phyloP scores from a whole-genome alignment of 1,140 invertebrate species.

The Phocides pigmalion region DNA sequence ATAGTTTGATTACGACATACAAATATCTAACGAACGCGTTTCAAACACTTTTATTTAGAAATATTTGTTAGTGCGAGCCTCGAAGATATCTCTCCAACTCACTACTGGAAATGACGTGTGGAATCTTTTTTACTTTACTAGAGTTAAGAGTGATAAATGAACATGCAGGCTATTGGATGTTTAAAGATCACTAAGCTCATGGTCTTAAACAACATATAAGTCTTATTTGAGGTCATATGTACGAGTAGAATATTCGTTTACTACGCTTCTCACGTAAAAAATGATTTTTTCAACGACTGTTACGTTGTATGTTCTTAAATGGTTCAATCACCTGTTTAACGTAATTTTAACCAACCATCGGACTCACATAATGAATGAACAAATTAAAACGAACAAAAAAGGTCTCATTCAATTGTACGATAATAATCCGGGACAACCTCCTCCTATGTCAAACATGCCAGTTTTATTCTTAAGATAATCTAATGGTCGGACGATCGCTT shows the following conservation, averaged over 20 bases:
- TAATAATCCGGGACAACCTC: conserved; percentile 1
- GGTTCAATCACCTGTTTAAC: not conserved
- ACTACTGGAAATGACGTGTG: not conserved
- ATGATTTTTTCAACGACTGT: too few species aligned
- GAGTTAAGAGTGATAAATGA: too few species aligned
- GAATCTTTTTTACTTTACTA: too few species aligned
- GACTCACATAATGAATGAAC: not conserved
- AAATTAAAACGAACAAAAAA: too few species aligned
- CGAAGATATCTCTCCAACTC: not conserved
- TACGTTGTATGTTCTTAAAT: too few species aligned
- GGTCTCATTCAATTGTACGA: not conserved
- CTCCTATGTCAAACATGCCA: conserved; percentile 38
- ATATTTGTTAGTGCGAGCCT: conserved; percentile 2
- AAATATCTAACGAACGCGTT: conserved; percentile 17
- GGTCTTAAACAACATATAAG: too few species aligned
- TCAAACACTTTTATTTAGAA: conserved; percentile 15
- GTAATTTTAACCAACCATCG: not conserved
- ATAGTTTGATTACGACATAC: conserved; percentile 20
- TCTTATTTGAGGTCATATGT: too few species aligned
- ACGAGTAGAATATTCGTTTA: too few species aligned
- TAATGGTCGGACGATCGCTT: conserved; percentile 39
- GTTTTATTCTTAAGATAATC: conserved; percentile 43
- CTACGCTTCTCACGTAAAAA: too few species aligned
- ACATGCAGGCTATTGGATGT: too few species aligned
- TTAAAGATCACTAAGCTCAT: too few species aligned